Percentiles rank a stretch among this genome's conserved stretches.
Evolutionary conservation across 2,113 vertebrate species (phyloP).

Genomic region (Peromyscus californicus): DNA sequence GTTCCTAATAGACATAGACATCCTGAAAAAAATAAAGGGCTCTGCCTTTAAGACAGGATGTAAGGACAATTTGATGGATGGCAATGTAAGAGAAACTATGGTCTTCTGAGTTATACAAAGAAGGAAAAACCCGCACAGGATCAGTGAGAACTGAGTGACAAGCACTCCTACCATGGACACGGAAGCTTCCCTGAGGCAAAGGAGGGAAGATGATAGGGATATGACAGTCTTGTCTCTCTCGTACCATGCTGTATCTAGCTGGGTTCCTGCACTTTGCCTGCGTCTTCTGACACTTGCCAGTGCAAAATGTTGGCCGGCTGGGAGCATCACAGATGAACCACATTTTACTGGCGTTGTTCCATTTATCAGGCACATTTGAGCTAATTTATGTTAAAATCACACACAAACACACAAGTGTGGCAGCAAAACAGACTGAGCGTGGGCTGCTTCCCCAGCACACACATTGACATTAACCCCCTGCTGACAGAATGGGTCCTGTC

Average conservation of each 20-base stretch:
- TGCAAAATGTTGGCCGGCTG: not conserved
- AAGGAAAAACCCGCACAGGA: not conserved
- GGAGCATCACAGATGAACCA: not conserved
- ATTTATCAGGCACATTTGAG: conserved; percentile 28
- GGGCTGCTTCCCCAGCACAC: conserved; percentile 10
- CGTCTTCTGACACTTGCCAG: not conserved
- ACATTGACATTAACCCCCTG: not conserved
- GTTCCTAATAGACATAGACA: not conserved
- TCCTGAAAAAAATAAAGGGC: conserved; percentile 17
- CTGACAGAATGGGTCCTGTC: not conserved
- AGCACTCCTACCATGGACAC: accelerated
- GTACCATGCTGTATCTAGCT: not conserved
- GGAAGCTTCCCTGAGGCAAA: not conserved
- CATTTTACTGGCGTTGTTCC: not conserved
- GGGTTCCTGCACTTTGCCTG: not conserved
- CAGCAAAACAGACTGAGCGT: conserved; percentile 46
- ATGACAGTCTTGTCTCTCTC: not conserved
- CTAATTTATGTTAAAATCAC: conserved; percentile 67
- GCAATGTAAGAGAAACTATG: not conserved
- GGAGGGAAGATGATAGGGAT: not conserved
- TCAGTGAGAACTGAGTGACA: not conserved
- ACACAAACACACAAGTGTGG: conserved; percentile 40
- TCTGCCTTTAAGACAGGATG: not conserved
- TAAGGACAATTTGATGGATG: not conserved
- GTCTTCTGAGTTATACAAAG: not conserved